Evolutionary conservation across 2,888 invertebrate genomes (phyloP).

Genomic region (Cantharis rufa): DNA sequence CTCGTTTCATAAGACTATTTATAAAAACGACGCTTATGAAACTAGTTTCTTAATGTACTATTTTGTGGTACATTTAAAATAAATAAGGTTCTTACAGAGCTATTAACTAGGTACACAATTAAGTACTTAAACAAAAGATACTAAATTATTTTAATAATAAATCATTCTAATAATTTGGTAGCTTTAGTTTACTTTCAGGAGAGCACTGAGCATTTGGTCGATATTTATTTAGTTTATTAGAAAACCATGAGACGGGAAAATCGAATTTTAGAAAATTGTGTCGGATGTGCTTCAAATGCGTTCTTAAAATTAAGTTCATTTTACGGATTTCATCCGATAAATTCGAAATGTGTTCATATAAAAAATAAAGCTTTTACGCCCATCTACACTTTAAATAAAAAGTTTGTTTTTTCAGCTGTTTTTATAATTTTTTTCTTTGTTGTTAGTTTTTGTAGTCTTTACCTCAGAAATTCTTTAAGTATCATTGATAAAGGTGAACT

Average conservation of each 20-base stretch:
- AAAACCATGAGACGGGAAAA: neutral
- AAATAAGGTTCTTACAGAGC: no score
- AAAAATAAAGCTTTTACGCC: neutral
- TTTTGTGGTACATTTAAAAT: no score
- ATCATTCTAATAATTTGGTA: neutral
- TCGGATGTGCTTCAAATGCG: neutral
- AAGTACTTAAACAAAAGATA: no score
- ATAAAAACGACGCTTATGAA: no score
- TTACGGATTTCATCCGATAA: neutral
- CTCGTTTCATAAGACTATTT: no score
- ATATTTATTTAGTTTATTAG: neutral
- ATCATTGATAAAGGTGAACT: neutral
- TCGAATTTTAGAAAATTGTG: neutral
- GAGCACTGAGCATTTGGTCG: neutral
- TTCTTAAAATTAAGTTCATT: neutral
- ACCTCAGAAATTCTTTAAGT: neutral
- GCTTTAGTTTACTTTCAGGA: neutral
- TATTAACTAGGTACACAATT: no score
- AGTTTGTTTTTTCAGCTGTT: neutral
- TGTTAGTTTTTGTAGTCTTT: no score
- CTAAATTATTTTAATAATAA: no score
- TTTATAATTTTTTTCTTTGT: neutral
- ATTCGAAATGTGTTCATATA: neutral
- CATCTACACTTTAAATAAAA: neutral
- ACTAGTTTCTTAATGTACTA: no score